Conservation (phyloP, 2,888 invertebrate genomes). For the Celastrina argiolus region DNA sequence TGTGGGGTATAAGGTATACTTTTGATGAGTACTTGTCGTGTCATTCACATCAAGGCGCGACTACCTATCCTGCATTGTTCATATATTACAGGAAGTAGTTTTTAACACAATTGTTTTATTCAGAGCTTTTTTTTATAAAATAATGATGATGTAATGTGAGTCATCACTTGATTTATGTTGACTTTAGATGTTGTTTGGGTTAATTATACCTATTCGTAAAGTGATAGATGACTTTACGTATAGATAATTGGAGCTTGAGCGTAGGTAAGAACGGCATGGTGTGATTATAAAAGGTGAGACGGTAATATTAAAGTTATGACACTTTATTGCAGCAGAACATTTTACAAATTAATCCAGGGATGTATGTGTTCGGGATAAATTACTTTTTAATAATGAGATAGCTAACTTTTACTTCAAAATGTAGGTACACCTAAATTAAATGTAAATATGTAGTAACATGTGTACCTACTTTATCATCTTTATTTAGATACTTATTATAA, state of each 20-base stretch:
- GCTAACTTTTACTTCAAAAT: no score
- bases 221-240: neutral
- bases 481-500: no score
- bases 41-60: slow-evolving; percentile 21
- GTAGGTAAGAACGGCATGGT: neutral
- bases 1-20: neutral
- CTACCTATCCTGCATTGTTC: slow-evolving; percentile 50
- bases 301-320: no score
- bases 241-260: neutral
- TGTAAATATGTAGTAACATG: no score
- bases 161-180: slow-evolving; percentile 13
- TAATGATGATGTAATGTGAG: slow-evolving; percentile 13
- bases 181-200: neutral
- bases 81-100: slow-evolving; percentile 51
- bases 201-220: neutral
- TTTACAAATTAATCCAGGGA: no score
- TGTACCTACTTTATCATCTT: no score
- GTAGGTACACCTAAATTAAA: no score
- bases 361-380: no score
- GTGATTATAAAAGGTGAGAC: no score
- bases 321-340: no score
- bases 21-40: neutral
- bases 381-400: no score
- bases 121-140: slow-evolving; percentile 4
- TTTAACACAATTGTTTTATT: slow-evolving; percentile 34